Conservation (phyloP, 1,140 invertebrate genomes). For the Zaprionus ornatus region DNA sequence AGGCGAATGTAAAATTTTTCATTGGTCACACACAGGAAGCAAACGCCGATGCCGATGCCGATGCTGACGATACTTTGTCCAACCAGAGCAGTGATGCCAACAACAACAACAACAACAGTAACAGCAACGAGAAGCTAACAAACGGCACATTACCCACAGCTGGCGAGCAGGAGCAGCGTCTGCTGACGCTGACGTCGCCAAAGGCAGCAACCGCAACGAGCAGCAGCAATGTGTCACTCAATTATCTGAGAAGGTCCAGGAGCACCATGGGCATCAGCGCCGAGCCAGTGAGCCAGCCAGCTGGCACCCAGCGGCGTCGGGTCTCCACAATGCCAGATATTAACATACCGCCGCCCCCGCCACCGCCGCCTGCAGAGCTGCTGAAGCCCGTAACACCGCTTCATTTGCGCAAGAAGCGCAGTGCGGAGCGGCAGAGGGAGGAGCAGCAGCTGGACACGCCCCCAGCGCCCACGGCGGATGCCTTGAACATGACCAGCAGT, state of each 20-base stretch:
- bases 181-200: conserved; percentile 18
- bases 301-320: conserved; percentile 41
- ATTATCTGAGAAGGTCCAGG: conserved; percentile 64
- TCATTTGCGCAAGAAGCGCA: conserved; percentile 65
- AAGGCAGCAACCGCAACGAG: conserved; percentile 47
- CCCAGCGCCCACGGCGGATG: neutral
- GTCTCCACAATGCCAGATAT: conserved; percentile 71
- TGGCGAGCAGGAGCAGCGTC: conserved; percentile 13
- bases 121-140: conserved; percentile 36
- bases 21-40: conserved; percentile 78
- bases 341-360: conserved; percentile 73
- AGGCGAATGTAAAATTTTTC: conserved; percentile 77
- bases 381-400: conserved; percentile 61
- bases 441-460: conserved; percentile 1
- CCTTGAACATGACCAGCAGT: neutral
- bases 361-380: conserved; percentile 64
- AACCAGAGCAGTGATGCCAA: conserved; percentile 65
- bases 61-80: conserved; percentile 67
- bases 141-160: conserved; percentile 57
- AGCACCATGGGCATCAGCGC: conserved; percentile 25
- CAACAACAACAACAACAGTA: conserved; percentile 62
- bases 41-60: conserved; percentile 51
- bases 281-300: conserved; percentile 5
- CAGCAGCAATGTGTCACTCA: conserved; percentile 66
- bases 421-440: conserved; percentile 36